Evolutionary conservation across 2,888 invertebrate species (phyloP).

Genomic region (Coleophora deauratella): DNA sequence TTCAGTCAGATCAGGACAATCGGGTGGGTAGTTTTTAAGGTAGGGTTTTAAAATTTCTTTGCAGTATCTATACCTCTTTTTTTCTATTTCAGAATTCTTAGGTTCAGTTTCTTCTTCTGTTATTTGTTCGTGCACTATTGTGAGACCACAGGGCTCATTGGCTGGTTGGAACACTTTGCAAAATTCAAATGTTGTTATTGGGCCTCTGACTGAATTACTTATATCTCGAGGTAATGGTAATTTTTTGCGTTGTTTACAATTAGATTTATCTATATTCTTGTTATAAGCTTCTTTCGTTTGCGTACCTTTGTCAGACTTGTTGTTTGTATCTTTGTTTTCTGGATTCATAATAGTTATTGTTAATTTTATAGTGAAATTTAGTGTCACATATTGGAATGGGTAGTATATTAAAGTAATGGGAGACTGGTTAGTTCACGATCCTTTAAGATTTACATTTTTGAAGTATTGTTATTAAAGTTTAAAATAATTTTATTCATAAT

Average conservation of each 20-base stretch:
- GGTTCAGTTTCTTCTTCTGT: slow-evolving; percentile 22
- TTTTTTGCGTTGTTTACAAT: background rate
- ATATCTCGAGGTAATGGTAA: slow-evolving; percentile 13
- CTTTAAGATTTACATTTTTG: too few relatives aligned
- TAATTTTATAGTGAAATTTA: too few relatives aligned
- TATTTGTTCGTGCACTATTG: slow-evolving; percentile 28
- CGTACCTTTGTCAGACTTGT: too few relatives aligned
- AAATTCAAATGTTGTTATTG: slow-evolving; percentile 26
- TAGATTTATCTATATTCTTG: too few relatives aligned
- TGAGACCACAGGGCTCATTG: slow-evolving; percentile 20
- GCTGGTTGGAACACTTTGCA: slow-evolving; percentile 28
- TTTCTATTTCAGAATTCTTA: slow-evolving; percentile 12
- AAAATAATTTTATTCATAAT: too few relatives aligned
- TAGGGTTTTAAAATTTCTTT: slow-evolving; percentile 38
- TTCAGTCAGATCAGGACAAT: slow-evolving; percentile 25
- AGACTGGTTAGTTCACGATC: too few relatives aligned
- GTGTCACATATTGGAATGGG: too few relatives aligned
- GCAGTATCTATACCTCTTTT: slow-evolving; percentile 29
- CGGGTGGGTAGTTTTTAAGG: slow-evolving; percentile 21
- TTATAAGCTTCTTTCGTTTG: too few relatives aligned
- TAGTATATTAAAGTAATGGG: too few relatives aligned
- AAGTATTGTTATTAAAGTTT: too few relatives aligned
- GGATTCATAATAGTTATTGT: too few relatives aligned
- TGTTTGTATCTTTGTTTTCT: too few relatives aligned
- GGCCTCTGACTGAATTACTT: slow-evolving; percentile 15